Evolutionary conservation across 2,113 vertebrate genomes (phyloP).

Genomic region (Alethe castanea): DNA sequence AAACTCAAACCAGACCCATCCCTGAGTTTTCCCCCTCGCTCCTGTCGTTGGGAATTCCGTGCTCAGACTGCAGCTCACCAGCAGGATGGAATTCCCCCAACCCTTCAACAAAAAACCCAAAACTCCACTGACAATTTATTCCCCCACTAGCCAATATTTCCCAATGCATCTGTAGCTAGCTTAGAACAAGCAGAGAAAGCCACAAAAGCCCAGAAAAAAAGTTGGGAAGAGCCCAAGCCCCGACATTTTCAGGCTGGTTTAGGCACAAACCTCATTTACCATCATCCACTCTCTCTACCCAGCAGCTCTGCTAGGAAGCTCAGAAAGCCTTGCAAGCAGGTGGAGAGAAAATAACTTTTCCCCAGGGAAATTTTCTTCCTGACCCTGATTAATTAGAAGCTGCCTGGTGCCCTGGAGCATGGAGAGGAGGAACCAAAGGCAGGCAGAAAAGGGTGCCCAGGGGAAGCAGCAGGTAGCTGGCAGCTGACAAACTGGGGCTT

Average conservation of each 20-base stretch:
- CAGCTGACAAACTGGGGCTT: neutral
- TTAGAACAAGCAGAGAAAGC: neutral
- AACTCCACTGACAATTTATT: neutral
- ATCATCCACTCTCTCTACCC: neutral
- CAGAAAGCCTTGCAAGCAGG: neutral
- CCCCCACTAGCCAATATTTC: neutral
- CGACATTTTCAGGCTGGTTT: neutral
- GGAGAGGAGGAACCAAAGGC: neutral
- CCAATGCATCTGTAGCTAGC: no score
- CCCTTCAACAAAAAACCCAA: neutral
- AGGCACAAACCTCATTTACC: rapidly evolving
- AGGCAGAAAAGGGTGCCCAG: neutral
- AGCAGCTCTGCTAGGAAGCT: neutral
- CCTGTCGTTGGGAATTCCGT: neutral
- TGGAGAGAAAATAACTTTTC: neutral
- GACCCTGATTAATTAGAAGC: conserved; percentile 17
- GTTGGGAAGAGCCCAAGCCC: neutral
- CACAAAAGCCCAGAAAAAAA: neutral
- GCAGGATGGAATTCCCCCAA: neutral
- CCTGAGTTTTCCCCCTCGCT: neutral
- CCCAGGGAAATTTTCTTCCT: conserved; percentile 8
- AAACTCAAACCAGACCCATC: neutral
- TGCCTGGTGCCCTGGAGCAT: conserved; percentile 11
- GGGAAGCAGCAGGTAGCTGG: neutral
- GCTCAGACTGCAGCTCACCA: neutral